Evolutionary conservation across 2,888 invertebrate species (phyloP), one percentile per base, ranked within the genome.

Genomic region (Tenthredo mesomela): DNA sequence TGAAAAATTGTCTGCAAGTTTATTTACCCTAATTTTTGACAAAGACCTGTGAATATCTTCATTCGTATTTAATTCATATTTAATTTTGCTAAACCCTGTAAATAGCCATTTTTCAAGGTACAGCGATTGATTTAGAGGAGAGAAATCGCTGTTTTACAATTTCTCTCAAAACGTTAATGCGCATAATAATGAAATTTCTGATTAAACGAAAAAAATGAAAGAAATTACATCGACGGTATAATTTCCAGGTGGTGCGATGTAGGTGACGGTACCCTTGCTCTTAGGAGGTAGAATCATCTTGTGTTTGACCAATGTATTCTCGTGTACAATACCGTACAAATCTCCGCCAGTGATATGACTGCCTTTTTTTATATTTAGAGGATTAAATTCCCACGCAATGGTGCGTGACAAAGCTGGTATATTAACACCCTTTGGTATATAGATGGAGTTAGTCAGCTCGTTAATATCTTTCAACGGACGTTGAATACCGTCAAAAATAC

Each of bases 401-500:
- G 96, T 96, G 83, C 98, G 95, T 9, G 97, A 97, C 86, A 99
- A 94, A 82, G 97, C 95, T n/a, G 99, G 99, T 85, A 97, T 96
- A 94, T 99, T 99, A 80, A 99, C 96, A 94, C 99, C 99, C 95
- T 99, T 99, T 71, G 99, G 99, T 94, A 99, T 99, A 95, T 99
- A 99, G 94, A 99, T 99, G 92, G 98, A 98, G 92, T 96, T 95
- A 0, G 98, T 98, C 87, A 98, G 94, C 92, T 98, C 98, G 92
- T 97, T 95, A 93, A 99, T 99, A 94, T 99, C 99, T 94, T 98
- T 98, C 91, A 99, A 94, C 0, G 99, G 99, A 92, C 99, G 97
- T 94, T 99, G 99, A 94, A 99, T 99, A 95, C 99, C 99, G 94
- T 99, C 99, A 94, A 99, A 99, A 94, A 99, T 99, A 93, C 98